Evolutionary conservation across 2,113 vertebrate genomes (phyloP).

Genomic region (Pomatorhinus ruficollis): DNA sequence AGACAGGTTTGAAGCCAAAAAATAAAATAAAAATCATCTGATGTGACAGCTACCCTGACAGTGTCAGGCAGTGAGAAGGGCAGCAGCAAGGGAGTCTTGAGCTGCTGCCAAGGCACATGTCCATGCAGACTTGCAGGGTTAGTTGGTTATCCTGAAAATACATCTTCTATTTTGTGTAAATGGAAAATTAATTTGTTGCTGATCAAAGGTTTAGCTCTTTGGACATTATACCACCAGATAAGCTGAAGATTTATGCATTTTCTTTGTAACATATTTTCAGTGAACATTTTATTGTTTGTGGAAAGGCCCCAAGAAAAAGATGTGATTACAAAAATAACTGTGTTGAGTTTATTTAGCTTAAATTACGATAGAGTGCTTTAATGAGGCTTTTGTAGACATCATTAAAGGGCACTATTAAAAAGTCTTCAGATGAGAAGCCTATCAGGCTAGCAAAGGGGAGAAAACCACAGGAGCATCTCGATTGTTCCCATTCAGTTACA

Average conservation of each 20-base stretch:
- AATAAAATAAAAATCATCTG: constrained; percentile 36
- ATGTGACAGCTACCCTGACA: background rate
- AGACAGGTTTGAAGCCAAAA: constrained; percentile 46
- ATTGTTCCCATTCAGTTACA: background rate
- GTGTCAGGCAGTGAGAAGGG: background rate
- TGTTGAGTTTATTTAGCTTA: constrained; percentile 19
- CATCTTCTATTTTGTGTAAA: constrained; percentile 64
- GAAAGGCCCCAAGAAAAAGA: constrained; percentile 47
- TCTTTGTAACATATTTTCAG: constrained; percentile 35
- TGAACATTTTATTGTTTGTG: background rate
- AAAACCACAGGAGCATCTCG: background rate
- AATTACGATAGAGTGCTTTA: constrained; percentile 6
- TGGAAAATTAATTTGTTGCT: constrained; percentile 72
- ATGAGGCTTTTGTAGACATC: constrained; percentile 48
- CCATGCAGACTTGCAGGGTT: constrained; percentile 25
- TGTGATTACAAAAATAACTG: background rate
- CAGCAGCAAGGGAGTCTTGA: background rate
- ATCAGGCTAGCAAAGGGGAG: background rate
- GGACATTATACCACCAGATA: constrained; percentile 61
- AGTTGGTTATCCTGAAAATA: constrained; percentile 63
- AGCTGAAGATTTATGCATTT: constrained; percentile 65
- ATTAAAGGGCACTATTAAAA: constrained; percentile 45
- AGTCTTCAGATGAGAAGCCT: constrained; percentile 26
- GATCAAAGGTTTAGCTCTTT: constrained; percentile 61
- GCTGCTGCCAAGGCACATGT: constrained; percentile 23